These are phyloP conservation scores for Phaonia tiefii DNA, from an alignment of 2,888 invertebrate genomes.

Conservation along the genomic window DNA sequence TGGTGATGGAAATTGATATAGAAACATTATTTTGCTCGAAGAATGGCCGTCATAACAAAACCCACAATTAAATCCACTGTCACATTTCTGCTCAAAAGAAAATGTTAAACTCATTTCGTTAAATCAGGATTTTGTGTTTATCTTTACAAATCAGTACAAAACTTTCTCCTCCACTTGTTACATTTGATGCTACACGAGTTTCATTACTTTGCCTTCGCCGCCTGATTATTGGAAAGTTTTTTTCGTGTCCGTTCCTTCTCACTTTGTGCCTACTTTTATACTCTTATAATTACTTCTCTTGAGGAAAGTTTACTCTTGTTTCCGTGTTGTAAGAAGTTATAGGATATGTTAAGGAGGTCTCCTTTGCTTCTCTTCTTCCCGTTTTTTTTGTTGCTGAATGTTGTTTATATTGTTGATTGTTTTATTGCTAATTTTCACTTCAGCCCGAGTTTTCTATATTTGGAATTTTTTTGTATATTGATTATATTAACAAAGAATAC, in stretches of 20 bases:
- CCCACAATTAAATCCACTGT: no score
- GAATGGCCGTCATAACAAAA: no score
- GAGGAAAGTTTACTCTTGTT: conserved; percentile 47
- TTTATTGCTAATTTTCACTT: neutral
- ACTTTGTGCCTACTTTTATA: neutral
- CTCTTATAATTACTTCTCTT: conserved; percentile 33
- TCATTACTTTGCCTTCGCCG: neutral
- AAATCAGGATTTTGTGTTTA: no score
- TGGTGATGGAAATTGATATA: no score
- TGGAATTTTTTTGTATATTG: conserved; percentile 30
- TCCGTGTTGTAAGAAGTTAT: conserved; percentile 48
- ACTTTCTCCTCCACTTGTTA: neutral
- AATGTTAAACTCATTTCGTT: no score
- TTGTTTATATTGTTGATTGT: conserved; percentile 52
- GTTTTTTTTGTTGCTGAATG: conserved; percentile 21
- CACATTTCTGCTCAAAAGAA: neutral
- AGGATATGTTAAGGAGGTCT: conserved; percentile 60
- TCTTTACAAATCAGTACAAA: neutral
- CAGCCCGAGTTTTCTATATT: no score
- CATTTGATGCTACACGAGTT: neutral
- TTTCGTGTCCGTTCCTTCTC: neutral
- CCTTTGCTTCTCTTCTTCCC: neutral
- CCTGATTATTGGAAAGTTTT: neutral
- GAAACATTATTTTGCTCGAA: no score
- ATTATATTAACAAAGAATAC: conserved; percentile 21